These are phyloP conservation scores for Hypsopygia costalis DNA, from an alignment of 2,888 invertebrate genomes.

Conservation along the genomic window DNA sequence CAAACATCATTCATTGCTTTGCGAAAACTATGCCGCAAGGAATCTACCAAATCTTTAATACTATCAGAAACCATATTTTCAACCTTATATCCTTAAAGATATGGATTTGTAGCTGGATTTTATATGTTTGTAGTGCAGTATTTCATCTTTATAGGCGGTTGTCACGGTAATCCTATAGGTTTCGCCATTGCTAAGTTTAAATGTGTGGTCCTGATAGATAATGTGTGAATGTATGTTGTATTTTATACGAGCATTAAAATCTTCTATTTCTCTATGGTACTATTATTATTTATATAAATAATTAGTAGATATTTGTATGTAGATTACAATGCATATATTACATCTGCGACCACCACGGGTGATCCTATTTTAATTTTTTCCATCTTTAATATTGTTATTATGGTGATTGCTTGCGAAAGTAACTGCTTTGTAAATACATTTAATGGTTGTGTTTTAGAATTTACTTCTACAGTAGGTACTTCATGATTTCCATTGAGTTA, in stretches of 20 bases:
- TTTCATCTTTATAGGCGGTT: constrained; percentile 47
- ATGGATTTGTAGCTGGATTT: constrained; percentile 9
- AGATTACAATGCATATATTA: not conserved
- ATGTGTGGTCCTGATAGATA: constrained; percentile 34
- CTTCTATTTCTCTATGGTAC: not conserved
- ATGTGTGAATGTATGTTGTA: constrained; percentile 11
- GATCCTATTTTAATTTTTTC: too few species aligned
- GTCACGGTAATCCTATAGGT: constrained; percentile 47
- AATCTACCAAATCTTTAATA: constrained; percentile 18
- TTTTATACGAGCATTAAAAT: not conserved
- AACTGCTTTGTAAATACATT: too few species aligned
- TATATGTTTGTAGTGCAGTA: constrained; percentile 25
- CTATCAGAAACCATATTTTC: constrained; percentile 9
- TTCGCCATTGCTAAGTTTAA: constrained; percentile 32
- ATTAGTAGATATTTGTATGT: not conserved
- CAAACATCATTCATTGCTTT: constrained; percentile 46
- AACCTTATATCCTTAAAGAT: constrained; percentile 11
- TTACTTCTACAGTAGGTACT: too few species aligned
- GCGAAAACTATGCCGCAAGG: constrained; percentile 28
- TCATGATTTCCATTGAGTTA: too few species aligned
- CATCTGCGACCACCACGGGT: not conserved
- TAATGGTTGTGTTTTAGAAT: too few species aligned
- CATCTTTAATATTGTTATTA: too few species aligned
- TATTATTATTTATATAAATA: not conserved
- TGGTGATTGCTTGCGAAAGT: too few species aligned